Evolutionary conservation across 2,888 invertebrate species (phyloP).

Genomic region (Eudasyphora cyanicolor): DNA sequence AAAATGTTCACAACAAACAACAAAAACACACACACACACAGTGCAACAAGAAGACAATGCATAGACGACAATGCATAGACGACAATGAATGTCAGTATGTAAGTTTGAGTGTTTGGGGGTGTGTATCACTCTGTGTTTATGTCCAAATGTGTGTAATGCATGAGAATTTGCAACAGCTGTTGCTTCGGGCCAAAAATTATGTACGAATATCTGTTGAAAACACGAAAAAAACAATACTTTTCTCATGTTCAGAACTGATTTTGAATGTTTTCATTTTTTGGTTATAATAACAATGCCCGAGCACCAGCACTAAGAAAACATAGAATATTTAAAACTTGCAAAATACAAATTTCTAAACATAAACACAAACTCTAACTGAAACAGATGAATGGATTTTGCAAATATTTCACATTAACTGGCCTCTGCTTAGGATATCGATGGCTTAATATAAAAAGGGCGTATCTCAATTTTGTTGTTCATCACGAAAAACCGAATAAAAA

Average conservation of each 20-base stretch:
- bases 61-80: too few species aligned
- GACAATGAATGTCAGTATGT: too few species aligned
- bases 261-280: slow-evolving; percentile 15
- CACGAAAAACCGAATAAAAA: too few species aligned
- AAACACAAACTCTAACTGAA: too few species aligned
- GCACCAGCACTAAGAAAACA: slow-evolving; percentile 35
- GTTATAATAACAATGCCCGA: slow-evolving; percentile 47
- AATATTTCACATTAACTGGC: background rate
- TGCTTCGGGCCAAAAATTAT: slow-evolving; percentile 44
- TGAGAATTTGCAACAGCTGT: slow-evolving; percentile 62
- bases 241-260: slow-evolving; percentile 37
- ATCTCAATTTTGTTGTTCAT: too few species aligned
- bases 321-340: slow-evolving; percentile 15
- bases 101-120: background rate
- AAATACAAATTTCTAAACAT: background rate
- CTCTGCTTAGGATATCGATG: too few species aligned
- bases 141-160: slow-evolving; percentile 32
- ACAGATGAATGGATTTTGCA: background rate
- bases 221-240: slow-evolving; percentile 40
- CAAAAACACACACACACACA: background rate
- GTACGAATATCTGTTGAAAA: slow-evolving; percentile 24
- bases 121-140: background rate
- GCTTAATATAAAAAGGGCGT: too few species aligned
- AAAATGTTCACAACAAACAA: slow-evolving; percentile 25
- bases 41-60: slow-evolving; percentile 33